Evolutionary conservation across 2,797 vertebrate species (phyloP).

Genomic region (Myotis planiceps): DNA sequence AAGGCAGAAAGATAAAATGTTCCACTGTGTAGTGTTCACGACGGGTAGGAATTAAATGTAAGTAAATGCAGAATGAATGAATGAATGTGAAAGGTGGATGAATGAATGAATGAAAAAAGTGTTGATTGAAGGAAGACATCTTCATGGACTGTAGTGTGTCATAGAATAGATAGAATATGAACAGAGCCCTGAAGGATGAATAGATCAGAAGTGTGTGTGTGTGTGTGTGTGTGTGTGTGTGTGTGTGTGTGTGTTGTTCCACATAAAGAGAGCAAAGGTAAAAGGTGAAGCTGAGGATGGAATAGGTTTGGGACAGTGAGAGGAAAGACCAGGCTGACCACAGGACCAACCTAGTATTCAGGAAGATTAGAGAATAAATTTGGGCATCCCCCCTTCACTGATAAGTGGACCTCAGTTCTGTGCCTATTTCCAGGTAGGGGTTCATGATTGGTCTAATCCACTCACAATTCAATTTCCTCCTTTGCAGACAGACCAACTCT

Average conservation of each 20-base stretch:
- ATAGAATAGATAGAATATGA: background rate
- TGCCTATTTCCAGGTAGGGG: background rate
- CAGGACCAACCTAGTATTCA: background rate
- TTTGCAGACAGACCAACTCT: background rate
- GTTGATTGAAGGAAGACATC: background rate
- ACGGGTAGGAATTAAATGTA: background rate
- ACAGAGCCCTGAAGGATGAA: background rate
- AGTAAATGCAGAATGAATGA: background rate
- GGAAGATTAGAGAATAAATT: background rate
- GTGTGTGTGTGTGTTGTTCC: background rate
- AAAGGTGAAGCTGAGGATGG: background rate
- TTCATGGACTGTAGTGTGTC: background rate
- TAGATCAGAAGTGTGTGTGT: background rate
- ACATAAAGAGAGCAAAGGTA: background rate
- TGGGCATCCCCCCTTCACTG: background rate
- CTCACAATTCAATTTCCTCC: background rate
- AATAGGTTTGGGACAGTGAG: background rate
- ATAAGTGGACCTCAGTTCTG: background rate
- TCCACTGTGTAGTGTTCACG: background rate
- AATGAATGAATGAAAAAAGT: background rate
- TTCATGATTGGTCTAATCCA: background rate
- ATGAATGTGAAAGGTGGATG: background rate
- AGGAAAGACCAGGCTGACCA: background rate
- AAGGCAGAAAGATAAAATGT: constrained; percentile 9
- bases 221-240: too few species aligned